Evolutionary conservation across 2,888 invertebrate species (phyloP).

Genomic region (Lottia scabra): DNA sequence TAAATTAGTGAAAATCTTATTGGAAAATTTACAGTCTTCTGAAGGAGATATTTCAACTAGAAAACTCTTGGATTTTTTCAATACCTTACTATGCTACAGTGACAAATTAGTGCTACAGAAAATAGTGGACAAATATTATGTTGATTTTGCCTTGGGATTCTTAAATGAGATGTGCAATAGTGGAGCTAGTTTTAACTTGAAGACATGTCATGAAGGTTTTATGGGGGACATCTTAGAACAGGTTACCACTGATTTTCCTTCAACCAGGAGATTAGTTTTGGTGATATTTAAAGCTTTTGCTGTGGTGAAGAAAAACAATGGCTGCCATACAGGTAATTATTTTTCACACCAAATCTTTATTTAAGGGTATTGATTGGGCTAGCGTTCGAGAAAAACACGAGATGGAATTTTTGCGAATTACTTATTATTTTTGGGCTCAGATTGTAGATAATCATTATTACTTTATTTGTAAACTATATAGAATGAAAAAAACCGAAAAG

Average conservation of each 20-base stretch:
- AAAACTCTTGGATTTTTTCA: constrained; percentile 16
- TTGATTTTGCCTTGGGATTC: neutral
- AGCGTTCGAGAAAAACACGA: no score
- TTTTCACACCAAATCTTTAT: no score
- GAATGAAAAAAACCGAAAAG: no score
- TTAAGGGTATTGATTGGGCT: no score
- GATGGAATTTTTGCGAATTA: no score
- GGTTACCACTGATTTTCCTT: neutral
- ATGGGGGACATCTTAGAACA: neutral
- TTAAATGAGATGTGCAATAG: neutral
- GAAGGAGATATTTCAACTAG: neutral
- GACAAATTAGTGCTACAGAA: neutral
- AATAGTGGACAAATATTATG: neutral
- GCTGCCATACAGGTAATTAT: neutral
- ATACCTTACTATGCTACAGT: neutral
- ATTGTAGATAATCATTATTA: no score
- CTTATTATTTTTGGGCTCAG: no score
- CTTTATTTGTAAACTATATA: no score
- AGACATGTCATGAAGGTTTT: neutral
- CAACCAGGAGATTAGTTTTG: constrained; percentile 5
- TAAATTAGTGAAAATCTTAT: no score
- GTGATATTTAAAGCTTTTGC: neutral
- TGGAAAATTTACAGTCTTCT: no score
- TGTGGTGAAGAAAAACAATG: neutral
- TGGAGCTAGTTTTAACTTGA: neutral